These are phyloP conservation scores for Octodonta nipae DNA, from an alignment of 2,888 invertebrate genomes.

Conservation along the genomic window DNA sequence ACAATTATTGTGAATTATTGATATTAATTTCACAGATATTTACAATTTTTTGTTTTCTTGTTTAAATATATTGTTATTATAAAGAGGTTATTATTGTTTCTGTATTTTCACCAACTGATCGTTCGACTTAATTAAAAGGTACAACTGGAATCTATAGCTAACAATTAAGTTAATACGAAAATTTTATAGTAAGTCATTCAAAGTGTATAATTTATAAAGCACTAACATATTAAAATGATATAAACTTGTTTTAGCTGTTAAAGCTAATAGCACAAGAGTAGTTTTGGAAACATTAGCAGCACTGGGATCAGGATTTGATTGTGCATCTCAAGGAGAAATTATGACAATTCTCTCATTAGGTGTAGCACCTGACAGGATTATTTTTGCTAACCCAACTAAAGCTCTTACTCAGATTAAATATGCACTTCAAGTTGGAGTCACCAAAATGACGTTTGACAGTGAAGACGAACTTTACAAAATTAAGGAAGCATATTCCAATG, in stretches of 20 bases:
- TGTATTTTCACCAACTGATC: too few relatives aligned
- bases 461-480: slow-evolving; percentile 44
- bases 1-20: too few relatives aligned
- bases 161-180: too few relatives aligned
- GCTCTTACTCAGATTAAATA: slow-evolving; percentile 39
- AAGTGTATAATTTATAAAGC: too few relatives aligned
- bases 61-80: too few relatives aligned
- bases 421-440: slow-evolving; percentile 38
- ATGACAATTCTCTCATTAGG: slow-evolving; percentile 38
- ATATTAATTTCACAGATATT: too few relatives aligned
- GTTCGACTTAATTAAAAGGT: too few relatives aligned
- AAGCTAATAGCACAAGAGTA: slow-evolving; percentile 45
- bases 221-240: too few relatives aligned
- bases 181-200: too few relatives aligned
- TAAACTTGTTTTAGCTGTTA: slow-evolving; percentile 38
- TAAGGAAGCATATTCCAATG: slow-evolving; percentile 37
- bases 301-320: slow-evolving; percentile 48
- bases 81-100: too few relatives aligned
- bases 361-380: slow-evolving; percentile 38
- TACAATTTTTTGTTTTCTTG: too few relatives aligned
- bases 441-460: slow-evolving; percentile 45
- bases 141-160: too few relatives aligned
- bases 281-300: slow-evolving; percentile 36
- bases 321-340: slow-evolving; percentile 47
- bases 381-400: slow-evolving; percentile 49